Evolutionary conservation across 2,113 vertebrate genomes (phyloP).

Genomic region (Carassius carassius): DNA sequence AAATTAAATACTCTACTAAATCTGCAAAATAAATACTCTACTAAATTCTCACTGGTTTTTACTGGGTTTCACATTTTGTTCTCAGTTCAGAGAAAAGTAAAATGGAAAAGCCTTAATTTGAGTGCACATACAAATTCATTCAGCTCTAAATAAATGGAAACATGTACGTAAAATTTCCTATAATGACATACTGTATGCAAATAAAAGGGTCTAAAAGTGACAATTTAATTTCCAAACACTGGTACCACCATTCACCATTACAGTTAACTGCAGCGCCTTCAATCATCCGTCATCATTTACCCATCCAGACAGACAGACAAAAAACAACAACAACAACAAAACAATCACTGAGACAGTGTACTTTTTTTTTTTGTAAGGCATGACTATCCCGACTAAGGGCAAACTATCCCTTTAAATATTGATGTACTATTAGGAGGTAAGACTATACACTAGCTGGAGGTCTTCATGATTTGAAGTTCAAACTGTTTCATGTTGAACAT

Average conservation of each 20-base stretch:
- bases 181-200: background rate
- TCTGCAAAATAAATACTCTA: background rate
- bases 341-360: no score
- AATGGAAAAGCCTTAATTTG: background rate
- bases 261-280: background rate
- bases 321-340: background rate
- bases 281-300: background rate
- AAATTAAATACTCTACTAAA: no score
- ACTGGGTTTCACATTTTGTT: background rate
- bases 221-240: background rate
- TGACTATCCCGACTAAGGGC: no score
- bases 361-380: no score
- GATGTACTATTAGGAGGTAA: background rate
- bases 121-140: background rate
- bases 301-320: no score
- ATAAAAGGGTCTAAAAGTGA: slow-evolving; percentile 21
- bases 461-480: background rate
- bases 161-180: background rate
- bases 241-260: background rate
- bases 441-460: background rate
- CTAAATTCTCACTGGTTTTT: background rate
- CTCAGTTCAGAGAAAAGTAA: background rate
- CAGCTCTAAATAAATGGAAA: slow-evolving; percentile 13
- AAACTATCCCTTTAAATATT: background rate
- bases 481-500: background rate